These are phyloP conservation scores for Decapterus maruadsi DNA, from an alignment of 2,797 vertebrate species.

Conservation along the genomic window DNA sequence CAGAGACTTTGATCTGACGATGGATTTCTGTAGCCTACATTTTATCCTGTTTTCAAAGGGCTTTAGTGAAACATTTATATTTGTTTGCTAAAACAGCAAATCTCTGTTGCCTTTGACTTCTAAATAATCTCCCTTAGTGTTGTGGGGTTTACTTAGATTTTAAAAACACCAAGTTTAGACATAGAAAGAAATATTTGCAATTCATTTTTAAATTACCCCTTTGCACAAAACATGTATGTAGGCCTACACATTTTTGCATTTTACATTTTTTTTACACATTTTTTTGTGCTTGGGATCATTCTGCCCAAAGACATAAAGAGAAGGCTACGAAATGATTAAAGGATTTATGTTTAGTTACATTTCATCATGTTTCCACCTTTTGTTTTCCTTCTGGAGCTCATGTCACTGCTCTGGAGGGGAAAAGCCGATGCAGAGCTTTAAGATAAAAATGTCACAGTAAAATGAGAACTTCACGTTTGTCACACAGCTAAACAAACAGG, in stretches of 20 bases:
- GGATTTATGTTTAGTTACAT: background rate
- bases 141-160: background rate
- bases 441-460: conserved; percentile 5
- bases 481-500: conserved; percentile 43
- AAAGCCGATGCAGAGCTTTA: conserved; percentile 8
- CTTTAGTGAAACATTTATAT: background rate
- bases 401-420: background rate
- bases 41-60: background rate
- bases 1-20: background rate
- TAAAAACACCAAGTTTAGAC: background rate
- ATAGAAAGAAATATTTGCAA: background rate
- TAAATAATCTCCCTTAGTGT: conserved; percentile 2
- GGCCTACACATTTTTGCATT: background rate
- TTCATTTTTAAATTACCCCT: background rate
- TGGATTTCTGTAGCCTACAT: background rate
- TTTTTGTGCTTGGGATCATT: background rate
- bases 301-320: background rate
- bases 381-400: background rate
- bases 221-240: background rate
- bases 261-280: too few relatives aligned
- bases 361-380: background rate
- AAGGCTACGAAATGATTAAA: background rate
- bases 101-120: conserved; percentile 15
- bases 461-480: conserved; percentile 35
- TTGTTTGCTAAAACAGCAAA: conserved; percentile 31